Evolutionary conservation across 2,888 invertebrate genomes (phyloP).

Genomic region (Orgyia antiqua): DNA sequence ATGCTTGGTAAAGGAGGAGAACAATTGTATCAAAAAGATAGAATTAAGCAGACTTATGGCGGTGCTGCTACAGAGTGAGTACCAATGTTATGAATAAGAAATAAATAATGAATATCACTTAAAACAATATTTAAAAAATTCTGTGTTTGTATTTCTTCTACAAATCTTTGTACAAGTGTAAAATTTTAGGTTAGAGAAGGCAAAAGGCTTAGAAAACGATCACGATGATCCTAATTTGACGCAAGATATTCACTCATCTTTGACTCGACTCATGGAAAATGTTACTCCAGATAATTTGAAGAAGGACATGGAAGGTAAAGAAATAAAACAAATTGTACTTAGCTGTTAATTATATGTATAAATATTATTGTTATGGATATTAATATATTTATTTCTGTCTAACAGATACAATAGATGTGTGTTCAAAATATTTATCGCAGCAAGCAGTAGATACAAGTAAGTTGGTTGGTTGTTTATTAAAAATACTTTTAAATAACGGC

Average conservation of each 20-base stretch:
- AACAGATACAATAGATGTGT: constrained; percentile 46
- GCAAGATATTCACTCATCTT: constrained; percentile 36
- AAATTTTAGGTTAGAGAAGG: constrained; percentile 38
- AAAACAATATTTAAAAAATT: not conserved
- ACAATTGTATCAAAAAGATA: constrained; percentile 39
- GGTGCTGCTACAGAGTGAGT: constrained; percentile 52
- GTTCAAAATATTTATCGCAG: constrained; percentile 56
- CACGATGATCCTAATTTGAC: constrained; percentile 55
- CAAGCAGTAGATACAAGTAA: constrained; percentile 51
- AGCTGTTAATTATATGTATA: too few species aligned
- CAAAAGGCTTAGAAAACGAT: constrained; percentile 46
- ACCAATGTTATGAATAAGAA: not conserved
- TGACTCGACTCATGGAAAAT: constrained; percentile 31
- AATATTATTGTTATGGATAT: too few species aligned
- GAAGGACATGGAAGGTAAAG: constrained; percentile 50
- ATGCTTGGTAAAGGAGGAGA: constrained; percentile 41
- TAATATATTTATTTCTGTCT: not conserved
- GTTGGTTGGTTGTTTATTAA: constrained; percentile 13
- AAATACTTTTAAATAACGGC: too few species aligned
- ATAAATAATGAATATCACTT: too few species aligned
- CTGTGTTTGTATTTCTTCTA: not conserved
- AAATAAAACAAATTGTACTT: too few species aligned
- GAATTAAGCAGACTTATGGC: constrained; percentile 32
- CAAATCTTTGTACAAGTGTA: not conserved
- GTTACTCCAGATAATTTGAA: constrained; percentile 38